phyloP scores from a whole-genome alignment of 2,113 vertebrate species.

The Perca flavescens region DNA sequence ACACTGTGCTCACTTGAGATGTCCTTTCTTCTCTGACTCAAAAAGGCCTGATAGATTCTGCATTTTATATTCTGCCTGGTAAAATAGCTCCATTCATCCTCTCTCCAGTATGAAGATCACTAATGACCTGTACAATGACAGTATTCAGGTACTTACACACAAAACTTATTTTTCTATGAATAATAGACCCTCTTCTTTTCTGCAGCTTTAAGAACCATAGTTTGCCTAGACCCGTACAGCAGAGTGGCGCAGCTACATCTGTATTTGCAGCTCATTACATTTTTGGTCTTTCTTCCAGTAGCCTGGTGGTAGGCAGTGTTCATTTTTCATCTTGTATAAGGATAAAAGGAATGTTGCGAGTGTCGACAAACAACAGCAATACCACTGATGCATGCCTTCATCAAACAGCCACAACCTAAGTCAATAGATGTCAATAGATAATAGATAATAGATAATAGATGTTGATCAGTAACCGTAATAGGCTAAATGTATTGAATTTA shows the following conservation, averaged over 20 bases:
- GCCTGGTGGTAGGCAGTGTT: conserved; percentile 17
- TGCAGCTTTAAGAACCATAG: conserved; percentile 41
- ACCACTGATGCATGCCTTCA: conserved; percentile 2
- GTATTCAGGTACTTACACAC: conserved; percentile 41
- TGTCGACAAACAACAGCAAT: conserved; percentile 22
- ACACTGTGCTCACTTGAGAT: conserved; percentile 15
- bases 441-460: not conserved
- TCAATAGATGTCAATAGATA: no score
- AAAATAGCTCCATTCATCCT: conserved; percentile 56
- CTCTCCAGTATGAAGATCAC: conserved; percentile 31
- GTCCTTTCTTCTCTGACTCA: conserved; percentile 50
- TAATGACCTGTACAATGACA: conserved; percentile 49
- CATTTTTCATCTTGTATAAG: conserved; percentile 38
- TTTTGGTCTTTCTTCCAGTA: conserved; percentile 16
- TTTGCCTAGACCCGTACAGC: conserved; percentile 11
- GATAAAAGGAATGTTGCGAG: conserved; percentile 1
- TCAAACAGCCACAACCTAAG: not conserved
- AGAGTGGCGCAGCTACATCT: conserved; percentile 9
- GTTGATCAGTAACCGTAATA: not conserved
- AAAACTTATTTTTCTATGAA: conserved; percentile 42
- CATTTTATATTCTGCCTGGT: conserved; percentile 30
- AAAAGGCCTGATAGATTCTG: conserved; percentile 41
- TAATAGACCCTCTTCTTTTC: conserved; percentile 28
- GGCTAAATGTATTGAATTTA: not conserved
- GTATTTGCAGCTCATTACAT: conserved; percentile 23